Evolutionary conservation across 2,797 vertebrate genomes (phyloP).

Genomic region (Sibirionetta formosa): DNA sequence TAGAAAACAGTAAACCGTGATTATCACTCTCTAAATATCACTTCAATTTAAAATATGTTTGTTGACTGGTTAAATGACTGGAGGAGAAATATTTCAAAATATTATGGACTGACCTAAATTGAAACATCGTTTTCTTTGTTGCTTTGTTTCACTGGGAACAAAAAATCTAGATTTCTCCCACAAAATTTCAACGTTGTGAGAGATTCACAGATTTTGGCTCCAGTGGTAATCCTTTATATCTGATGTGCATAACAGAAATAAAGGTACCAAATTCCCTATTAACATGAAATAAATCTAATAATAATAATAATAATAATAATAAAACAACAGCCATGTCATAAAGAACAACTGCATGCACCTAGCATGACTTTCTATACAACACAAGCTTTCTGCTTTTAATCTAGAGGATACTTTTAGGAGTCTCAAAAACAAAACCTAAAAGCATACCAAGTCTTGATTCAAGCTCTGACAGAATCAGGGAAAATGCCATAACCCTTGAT

Average conservation of each 20-base stretch:
- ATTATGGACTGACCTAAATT: neutral
- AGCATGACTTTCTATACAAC: neutral
- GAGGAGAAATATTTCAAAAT: neutral
- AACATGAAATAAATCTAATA: slow-evolving; percentile 16
- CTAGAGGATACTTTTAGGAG: neutral
- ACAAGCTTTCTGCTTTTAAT: neutral
- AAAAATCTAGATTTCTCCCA: neutral
- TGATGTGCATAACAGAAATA: neutral
- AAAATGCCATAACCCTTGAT: neutral
- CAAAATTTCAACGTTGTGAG: neutral
- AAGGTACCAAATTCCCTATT: neutral
- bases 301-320: neutral
- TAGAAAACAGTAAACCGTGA: neutral
- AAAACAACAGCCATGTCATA: neutral
- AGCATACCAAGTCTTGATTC: neutral
- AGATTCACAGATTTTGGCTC: neutral
- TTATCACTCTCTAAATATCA: neutral
- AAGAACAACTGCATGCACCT: neutral
- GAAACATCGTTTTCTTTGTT: neutral
- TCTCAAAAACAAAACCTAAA: neutral
- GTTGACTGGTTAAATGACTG: neutral
- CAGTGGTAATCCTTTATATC: neutral
- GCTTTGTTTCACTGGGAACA: neutral
- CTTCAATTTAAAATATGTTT: neutral
- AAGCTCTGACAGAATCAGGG: neutral